Evolutionary conservation across 1,140 invertebrate genomes (phyloP).

Genomic region (Oryzaephilus surinamensis): DNA sequence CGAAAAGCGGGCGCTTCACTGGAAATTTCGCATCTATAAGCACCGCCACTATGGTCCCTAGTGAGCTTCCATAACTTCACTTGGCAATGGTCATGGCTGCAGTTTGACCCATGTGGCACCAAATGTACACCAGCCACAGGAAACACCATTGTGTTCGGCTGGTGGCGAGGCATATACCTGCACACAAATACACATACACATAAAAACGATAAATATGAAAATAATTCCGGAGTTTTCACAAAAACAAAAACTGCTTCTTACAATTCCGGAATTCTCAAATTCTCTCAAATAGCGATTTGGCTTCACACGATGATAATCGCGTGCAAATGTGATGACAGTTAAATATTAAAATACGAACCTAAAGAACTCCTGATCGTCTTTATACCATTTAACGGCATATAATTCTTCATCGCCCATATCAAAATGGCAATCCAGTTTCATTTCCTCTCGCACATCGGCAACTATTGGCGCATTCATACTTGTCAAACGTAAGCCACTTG

Average conservation of each 20-base stretch:
- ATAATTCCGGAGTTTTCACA: not conserved
- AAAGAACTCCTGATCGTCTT: conserved; percentile 49
- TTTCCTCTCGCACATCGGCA: conserved; percentile 42
- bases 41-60: conserved; percentile 32
- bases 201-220: too few relatives aligned
- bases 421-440: conserved; percentile 45
- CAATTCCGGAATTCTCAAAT: too few relatives aligned
- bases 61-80: conserved; percentile 15
- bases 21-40: conserved; percentile 52
- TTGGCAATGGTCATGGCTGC: conserved; percentile 17
- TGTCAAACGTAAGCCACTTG: conserved; percentile 14
- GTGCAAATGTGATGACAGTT: too few relatives aligned
- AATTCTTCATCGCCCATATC: conserved; percentile 51
- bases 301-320: too few relatives aligned
- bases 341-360: not conserved
- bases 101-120: conserved; percentile 10
- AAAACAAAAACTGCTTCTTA: not conserved
- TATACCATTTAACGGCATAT: conserved; percentile 75
- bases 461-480: conserved; percentile 37
- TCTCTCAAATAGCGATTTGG: too few relatives aligned
- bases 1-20: conserved; percentile 53
- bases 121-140: conserved; percentile 25
- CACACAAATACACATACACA: conserved; percentile 4
- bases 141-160: conserved; percentile 17
- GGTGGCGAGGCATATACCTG: conserved; percentile 18